These are phyloP conservation scores for Hyperoplus lanceolatus DNA, from an alignment of 2,797 vertebrate genomes.

Conservation along the genomic window DNA sequence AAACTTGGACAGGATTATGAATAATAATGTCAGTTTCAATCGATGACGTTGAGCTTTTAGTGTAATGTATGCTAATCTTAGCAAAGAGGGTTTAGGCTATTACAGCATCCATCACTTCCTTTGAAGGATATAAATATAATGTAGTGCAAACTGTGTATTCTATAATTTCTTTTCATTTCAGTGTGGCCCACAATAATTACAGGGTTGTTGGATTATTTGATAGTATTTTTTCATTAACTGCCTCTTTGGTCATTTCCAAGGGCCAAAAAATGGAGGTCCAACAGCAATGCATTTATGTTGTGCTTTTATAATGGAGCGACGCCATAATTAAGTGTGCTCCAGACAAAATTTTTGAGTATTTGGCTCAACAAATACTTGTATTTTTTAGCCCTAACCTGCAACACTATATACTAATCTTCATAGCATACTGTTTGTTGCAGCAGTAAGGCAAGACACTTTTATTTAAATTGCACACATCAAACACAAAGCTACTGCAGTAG, in stretches of 20 bases:
- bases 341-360: background rate
- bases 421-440: too few species aligned
- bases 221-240: conserved; percentile 4
- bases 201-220: conserved; percentile 3
- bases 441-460: too few species aligned
- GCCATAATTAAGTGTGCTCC: background rate
- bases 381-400: too few species aligned
- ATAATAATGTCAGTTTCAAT: conserved; percentile 23
- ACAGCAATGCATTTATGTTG: background rate
- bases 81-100: background rate
- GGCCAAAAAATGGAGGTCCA: background rate
- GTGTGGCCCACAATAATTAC: background rate
- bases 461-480: too few species aligned
- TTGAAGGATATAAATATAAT: conserved; percentile 13
- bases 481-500: too few species aligned
- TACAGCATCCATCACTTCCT: conserved; percentile 25
- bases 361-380: too few species aligned
- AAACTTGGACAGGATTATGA: conserved; percentile 1
- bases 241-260: background rate
- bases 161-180: background rate
- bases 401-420: too few species aligned
- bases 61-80: conserved; percentile 32
- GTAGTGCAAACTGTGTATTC: background rate
- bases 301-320: background rate
- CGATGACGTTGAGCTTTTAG: conserved; percentile 7